Base-by-base conservation (phyloP, 2,113 vertebrate genomes). In the Sminthopsis crassicaudata region DNA sequence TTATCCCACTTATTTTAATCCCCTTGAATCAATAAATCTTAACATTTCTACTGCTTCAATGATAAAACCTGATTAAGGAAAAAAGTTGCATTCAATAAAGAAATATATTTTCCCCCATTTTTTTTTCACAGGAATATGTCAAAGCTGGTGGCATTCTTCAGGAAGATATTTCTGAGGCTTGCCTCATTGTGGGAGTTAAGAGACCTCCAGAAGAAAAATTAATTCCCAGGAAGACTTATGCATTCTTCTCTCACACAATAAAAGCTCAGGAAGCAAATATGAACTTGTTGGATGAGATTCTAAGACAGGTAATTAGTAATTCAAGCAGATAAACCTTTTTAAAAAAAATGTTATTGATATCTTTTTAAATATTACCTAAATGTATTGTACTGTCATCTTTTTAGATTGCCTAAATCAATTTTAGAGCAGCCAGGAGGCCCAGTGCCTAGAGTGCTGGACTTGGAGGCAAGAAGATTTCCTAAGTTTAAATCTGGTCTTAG, bases 231-330 rank as follows among this genome's bases (percentile, higher is more conserved):
- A 99, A 99, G 98, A 99, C 99, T 0, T 99, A 99, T 22, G 99
- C 99, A 5, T 99, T 99, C 96, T 99, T 99, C 96, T 99, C 99
- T 6, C 99, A 99, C 97, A 99, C 99, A 92, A 99, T 99, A 97
- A 99, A 99, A 98, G 99, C 99, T 67, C 99, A 99, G 96, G 99
- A 99, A 96, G 99, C 99, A 95, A 99, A 99, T 97, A 99, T 99
- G 99, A 97, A 98, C 8, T 99, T 99, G 52, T 96, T 99, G 98
- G 99, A 99, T 95, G 99, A 99, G 96, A 97, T 99, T 94, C 98
- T 99, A 90, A 99, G 98, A 97, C 99, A 99, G 99, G 99, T 99
- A 98, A 97, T 92, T 96, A 46, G 10, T 88, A 84, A 93, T 0
- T 0, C 94, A 95, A 90, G 92, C 27, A 94, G 0, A 12, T 94